Percentiles rank a stretch among this genome's conserved stretches.
Evolutionary conservation across 2,113 vertebrate genomes (phyloP).

Genomic region (Nestor notabilis): DNA sequence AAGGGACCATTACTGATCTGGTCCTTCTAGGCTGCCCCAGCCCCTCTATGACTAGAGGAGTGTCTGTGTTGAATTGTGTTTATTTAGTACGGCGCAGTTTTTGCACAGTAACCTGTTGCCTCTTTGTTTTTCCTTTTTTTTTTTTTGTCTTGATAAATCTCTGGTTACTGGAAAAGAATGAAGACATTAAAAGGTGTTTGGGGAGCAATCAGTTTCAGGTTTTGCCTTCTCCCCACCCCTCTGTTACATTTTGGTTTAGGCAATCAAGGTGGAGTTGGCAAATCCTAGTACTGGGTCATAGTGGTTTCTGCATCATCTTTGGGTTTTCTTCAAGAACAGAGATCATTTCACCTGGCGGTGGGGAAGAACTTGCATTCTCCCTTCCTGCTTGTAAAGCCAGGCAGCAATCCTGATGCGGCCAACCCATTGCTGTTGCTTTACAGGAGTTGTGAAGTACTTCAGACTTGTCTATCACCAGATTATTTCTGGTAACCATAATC

Average conservation of each 20-base stretch:
- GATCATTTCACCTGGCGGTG: neutral
- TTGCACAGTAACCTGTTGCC: neutral
- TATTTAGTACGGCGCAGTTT: neutral
- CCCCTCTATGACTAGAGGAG: too few relatives aligned
- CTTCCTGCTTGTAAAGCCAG: neutral
- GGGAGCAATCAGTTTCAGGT: rapidly evolving
- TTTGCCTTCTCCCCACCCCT: rapidly evolving
- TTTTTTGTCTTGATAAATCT: neutral
- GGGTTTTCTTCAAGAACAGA: neutral
- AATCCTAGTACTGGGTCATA: neutral
- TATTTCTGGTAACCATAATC: neutral
- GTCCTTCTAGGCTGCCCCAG: neutral
- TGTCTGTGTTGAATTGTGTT: neutral
- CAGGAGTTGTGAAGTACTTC: neutral
- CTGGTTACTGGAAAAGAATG: neutral
- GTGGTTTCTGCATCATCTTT: neutral
- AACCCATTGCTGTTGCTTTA: neutral
- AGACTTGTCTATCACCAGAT: neutral
- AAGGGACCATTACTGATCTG: neutral
- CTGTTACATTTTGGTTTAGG: neutral
- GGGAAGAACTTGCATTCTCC: neutral
- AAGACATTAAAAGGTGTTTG: neutral
- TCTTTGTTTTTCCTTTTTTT: neutral
- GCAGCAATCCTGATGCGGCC: neutral
- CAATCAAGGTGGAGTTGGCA: neutral